Base-by-base conservation (phyloP, 2,888 invertebrate genomes). In the Druceiella hillmani region DNA sequence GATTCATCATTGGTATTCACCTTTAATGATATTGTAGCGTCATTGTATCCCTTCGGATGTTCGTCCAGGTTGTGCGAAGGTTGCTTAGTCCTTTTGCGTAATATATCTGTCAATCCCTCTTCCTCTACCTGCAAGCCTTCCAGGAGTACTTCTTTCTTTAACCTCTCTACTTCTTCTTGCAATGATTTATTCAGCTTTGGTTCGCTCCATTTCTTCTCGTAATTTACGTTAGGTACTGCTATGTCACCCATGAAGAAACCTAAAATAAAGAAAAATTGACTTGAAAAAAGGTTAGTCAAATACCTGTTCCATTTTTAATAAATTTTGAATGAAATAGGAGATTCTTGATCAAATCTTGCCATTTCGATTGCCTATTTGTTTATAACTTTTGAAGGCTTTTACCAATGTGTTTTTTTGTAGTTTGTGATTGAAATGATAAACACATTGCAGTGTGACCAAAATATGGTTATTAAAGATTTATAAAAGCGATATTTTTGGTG, bases 101-200 rank as follows among this genome's bases (percentile, higher is more conserved):
- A 62, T 40, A 81, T 75, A 65, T 86, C 86, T 10, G 84, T 80
- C 4, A 87, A 67, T 3, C 87, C 87, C 58, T 88, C 88, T 55
- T 87, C 87, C 65, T 88, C 88, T 3, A 88, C 85, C 59, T 88
- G 87, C 10, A 88, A 66, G 1, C 87, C 88, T 61, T 88, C 87
- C 38, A 81, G 69, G 36, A 87, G 74, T 4, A 87, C 84, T 60
- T 88, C 87, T 53, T 87, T 85, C 53, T 87, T 85, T 52, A 87
- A 76, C 55, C 83, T 81, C 56, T 87, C 86, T n/a, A 87, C 74
- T 57, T 87, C 86, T 58, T 83, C 80, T 58, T 85, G 81, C 40
- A 82, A 73, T 14, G 75, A 78, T 55, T 79, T 78, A 62, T 79
- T 83, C 44, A 76, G 73, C 55, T 74, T 75, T 37, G 72, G 68